Conservation (phyloP, 1,140 invertebrate genomes). For the Marisa cornuarietis region DNA sequence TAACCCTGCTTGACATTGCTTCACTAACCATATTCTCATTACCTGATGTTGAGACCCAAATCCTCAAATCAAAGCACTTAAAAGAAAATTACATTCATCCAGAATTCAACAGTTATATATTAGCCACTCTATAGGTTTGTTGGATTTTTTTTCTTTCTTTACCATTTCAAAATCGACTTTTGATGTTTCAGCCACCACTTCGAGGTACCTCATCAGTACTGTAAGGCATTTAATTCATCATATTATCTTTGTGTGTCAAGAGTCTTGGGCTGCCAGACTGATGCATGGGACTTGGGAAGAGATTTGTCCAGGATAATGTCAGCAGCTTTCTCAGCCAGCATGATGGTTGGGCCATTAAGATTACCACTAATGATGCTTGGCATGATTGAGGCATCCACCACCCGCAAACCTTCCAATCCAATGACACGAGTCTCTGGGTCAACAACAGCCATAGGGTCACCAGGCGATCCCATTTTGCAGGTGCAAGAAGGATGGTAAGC, state of each 20-base stretch:
- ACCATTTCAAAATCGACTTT: no score
- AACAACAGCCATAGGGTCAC: constrained; percentile 71
- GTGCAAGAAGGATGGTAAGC: constrained; percentile 71
- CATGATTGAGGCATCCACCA: constrained; percentile 72
- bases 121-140: no score
- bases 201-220: no score
- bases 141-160: no score
- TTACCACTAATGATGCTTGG: constrained; percentile 70
- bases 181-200: no score
- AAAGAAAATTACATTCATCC: no score
- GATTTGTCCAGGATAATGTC: constrained; percentile 66
- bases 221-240: no score
- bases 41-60: no score
- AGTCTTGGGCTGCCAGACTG: constrained; percentile 58
- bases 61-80: no score
- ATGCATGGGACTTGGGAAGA: constrained; percentile 54
- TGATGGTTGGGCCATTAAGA: constrained; percentile 70
- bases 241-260: constrained; percentile 50
- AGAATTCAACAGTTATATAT: no score
- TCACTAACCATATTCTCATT: no score
- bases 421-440: constrained; percentile 65
- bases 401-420: constrained; percentile 66
- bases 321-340: constrained; percentile 71
- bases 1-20: no score
- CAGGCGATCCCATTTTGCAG: constrained; percentile 71